Conservation (phyloP, 37 sponge, comb jelly and placozoan genomes). For the Ianthella basta region DNA sequence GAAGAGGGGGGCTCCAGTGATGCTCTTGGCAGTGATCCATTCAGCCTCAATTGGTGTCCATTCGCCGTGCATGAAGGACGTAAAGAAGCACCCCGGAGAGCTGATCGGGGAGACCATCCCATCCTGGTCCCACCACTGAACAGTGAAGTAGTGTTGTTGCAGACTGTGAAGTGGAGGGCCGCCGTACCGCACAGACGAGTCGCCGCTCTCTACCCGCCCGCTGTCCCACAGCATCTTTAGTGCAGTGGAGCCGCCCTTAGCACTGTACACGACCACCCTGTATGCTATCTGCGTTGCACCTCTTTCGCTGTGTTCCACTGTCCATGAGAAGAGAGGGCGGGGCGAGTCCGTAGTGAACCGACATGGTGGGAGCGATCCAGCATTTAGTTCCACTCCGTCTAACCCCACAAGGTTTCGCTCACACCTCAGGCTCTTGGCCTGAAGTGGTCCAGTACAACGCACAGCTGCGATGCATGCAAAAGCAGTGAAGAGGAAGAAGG, state of each 20-base stretch:
- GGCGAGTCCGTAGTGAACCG: conserved; percentile 50
- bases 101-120: conserved; percentile 19
- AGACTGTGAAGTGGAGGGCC: conserved; percentile 47
- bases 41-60: conserved; percentile 28
- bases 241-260: not conserved
- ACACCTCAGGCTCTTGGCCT: not conserved
- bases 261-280: conserved; percentile 30
- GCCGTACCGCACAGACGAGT: conserved; percentile 4
- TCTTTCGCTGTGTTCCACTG: conserved; percentile 52
- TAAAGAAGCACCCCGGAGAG: conserved; percentile 53
- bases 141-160: conserved; percentile 39
- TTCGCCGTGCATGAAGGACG: conserved; percentile 23
- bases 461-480: not conserved
- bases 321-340: conserved; percentile 64
- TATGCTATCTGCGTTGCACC: conserved; percentile 39
- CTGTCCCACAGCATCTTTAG: conserved; percentile 50
- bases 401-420: conserved; percentile 17
- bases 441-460: not conserved
- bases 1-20: conserved; percentile 32
- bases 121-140: conserved; percentile 66
- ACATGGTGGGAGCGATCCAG: not conserved
- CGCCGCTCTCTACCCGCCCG: conserved; percentile 33
- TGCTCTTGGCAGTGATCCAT: conserved; percentile 53
- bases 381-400: not conserved
- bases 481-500: not conserved